phyloP scores from a whole-genome alignment of 2,888 invertebrate genomes.

The Aporophyla lueneburgensis region DNA sequence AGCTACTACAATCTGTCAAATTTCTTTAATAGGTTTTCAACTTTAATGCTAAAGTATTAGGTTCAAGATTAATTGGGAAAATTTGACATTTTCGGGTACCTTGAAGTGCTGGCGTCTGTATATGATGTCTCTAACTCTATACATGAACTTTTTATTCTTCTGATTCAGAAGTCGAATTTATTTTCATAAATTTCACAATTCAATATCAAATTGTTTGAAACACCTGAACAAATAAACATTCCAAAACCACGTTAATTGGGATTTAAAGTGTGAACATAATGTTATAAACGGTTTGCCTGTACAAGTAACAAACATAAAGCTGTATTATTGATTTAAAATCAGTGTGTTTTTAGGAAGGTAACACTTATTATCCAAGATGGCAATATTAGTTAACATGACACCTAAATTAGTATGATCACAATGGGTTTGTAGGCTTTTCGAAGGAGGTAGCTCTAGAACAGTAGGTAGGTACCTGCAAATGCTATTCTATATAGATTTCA shows the following conservation, averaged over 20 bases:
- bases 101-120: no score
- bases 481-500: no score
- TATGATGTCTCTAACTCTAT: neutral
- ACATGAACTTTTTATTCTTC: neutral
- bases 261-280: conserved; percentile 3
- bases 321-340: conserved; percentile 15
- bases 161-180: neutral
- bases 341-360: conserved; percentile 2
- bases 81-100: no score
- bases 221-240: conserved; percentile 16
- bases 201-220: conserved; percentile 7
- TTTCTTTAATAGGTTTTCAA: no score
- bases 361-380: neutral
- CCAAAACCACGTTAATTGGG: conserved; percentile 2
- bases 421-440: neutral
- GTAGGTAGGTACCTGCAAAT: no score
- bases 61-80: no score
- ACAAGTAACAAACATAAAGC: conserved; percentile 20
- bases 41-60: no score
- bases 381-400: neutral
- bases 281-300: conserved; percentile 13
- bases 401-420: conserved; percentile 1
- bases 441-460: no score
- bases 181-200: neutral
- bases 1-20: no score